Conservation (phyloP, 2,113 vertebrate genomes). For the Albula glossodonta region DNA sequence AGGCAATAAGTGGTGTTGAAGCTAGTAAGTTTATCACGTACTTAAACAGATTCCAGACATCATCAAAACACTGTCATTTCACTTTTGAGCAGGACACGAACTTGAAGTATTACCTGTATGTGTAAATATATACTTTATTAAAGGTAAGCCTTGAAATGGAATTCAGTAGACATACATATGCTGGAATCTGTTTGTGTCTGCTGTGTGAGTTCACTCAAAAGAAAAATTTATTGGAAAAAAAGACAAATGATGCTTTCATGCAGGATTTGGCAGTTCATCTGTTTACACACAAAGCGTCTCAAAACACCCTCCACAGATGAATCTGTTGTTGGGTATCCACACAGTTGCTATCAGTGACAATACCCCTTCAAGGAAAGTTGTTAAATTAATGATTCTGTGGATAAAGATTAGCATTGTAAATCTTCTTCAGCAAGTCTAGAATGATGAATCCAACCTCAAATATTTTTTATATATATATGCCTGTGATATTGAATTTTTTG, state of each 20-base stretch:
- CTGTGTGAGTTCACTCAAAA: background rate
- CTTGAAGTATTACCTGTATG: background rate
- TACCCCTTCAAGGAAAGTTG: constrained; percentile 2
- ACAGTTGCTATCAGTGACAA: background rate
- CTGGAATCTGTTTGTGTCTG: background rate
- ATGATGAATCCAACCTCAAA: constrained; percentile 1
- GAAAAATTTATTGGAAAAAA: constrained; percentile 26
- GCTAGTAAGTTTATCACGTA: background rate
- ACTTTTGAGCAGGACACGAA: background rate
- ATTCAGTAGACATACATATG: background rate
- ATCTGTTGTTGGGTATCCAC: background rate
- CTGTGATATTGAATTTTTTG: background rate
- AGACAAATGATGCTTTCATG: constrained; percentile 32
- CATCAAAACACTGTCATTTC: background rate
- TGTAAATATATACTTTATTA: background rate
- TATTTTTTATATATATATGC: background rate
- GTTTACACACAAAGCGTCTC: constrained; percentile 11
- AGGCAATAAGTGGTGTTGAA: background rate
- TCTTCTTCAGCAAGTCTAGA: constrained; percentile 6
- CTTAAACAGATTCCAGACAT: background rate
- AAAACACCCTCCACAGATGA: background rate
- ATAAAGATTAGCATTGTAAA: constrained; percentile 11
- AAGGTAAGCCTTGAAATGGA: background rate
- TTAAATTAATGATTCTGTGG: constrained; percentile 5
- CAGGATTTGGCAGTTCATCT: constrained; percentile 14